Evolutionary conservation across 2,113 vertebrate genomes (phyloP).

Genomic region (Salvelinus alpinus): DNA sequence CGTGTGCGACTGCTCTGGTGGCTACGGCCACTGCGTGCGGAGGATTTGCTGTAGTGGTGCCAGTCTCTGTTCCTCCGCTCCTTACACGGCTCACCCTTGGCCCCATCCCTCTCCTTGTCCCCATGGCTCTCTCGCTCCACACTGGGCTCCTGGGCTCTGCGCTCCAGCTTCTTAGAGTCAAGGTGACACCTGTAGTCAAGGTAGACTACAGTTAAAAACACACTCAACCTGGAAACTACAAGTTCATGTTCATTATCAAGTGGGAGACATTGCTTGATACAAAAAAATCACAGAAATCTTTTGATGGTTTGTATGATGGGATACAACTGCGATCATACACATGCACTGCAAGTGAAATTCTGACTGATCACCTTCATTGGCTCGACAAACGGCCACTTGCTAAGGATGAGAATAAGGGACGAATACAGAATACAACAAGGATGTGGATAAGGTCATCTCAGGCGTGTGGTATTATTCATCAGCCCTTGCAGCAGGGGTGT

Average conservation of each 20-base stretch:
- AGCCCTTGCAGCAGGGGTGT: conserved; percentile 29
- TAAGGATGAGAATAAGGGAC: background rate
- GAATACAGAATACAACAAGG: background rate
- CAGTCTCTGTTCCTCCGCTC: conserved; percentile 74
- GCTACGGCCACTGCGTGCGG: conserved; percentile 49
- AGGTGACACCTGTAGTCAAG: conserved; percentile 74
- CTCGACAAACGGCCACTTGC: background rate
- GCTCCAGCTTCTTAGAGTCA: conserved; percentile 76
- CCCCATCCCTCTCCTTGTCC: conserved; percentile 32
- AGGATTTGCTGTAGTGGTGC: conserved; percentile 83
- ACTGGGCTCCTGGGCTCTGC: conserved; percentile 77
- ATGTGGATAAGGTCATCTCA: conserved; percentile 1
- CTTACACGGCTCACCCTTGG: background rate
- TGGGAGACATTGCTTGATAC: too few species aligned
- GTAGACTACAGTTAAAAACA: background rate
- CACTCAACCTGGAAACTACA: background rate
- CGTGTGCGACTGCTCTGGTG: conserved; percentile 77
- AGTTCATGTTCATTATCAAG: too few species aligned
- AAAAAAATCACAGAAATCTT: background rate
- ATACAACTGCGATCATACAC: background rate
- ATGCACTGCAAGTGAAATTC: background rate
- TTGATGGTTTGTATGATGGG: background rate
- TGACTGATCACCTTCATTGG: background rate
- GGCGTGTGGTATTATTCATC: conserved; percentile 17
- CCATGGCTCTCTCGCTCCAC: background rate